These are phyloP conservation scores for Listrodromus nycthemerus DNA, from an alignment of 2,888 invertebrate species.

Conservation along the genomic window DNA sequence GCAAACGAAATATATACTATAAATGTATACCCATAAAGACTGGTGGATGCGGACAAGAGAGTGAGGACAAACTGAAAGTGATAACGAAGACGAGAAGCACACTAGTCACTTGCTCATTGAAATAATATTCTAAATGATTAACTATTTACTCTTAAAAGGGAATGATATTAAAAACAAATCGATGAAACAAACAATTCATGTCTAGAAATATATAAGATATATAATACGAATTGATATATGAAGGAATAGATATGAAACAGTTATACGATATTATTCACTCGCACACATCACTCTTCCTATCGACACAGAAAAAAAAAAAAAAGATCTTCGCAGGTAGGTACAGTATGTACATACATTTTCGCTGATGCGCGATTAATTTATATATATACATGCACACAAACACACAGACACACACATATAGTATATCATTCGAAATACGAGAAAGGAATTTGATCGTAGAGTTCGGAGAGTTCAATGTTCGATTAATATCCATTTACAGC, in stretches of 20 bases:
- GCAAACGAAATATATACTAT: conserved; percentile 43
- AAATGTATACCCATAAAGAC: conserved; percentile 34
- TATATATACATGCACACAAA: background rate
- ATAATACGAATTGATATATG: conserved; percentile 50
- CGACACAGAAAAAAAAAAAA: conserved; percentile 38
- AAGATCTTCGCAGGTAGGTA: conserved; percentile 56
- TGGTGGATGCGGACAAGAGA: conserved; percentile 21
- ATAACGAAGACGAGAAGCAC: conserved; percentile 66
- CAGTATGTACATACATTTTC: conserved; percentile 45
- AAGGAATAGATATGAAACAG: conserved; percentile 42
- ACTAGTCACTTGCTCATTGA: conserved; percentile 79
- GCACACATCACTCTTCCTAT: conserved; percentile 49
- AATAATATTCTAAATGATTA: conserved; percentile 80
- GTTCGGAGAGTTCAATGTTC: conserved; percentile 21
- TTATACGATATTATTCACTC: conserved; percentile 49
- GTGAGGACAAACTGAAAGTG: conserved; percentile 56
- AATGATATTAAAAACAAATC: conserved; percentile 64
- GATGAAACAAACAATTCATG: conserved; percentile 35
- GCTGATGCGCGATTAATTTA: conserved; percentile 33
- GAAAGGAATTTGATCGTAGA: conserved; percentile 15
- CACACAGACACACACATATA: background rate
- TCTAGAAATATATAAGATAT: conserved; percentile 72
- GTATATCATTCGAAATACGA: conserved; percentile 15
- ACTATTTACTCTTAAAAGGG: conserved; percentile 47
- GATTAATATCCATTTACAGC: conserved; percentile 14